Evolutionary conservation across 2,888 invertebrate species (phyloP).

Genomic region (Hanleya hanleyi): DNA sequence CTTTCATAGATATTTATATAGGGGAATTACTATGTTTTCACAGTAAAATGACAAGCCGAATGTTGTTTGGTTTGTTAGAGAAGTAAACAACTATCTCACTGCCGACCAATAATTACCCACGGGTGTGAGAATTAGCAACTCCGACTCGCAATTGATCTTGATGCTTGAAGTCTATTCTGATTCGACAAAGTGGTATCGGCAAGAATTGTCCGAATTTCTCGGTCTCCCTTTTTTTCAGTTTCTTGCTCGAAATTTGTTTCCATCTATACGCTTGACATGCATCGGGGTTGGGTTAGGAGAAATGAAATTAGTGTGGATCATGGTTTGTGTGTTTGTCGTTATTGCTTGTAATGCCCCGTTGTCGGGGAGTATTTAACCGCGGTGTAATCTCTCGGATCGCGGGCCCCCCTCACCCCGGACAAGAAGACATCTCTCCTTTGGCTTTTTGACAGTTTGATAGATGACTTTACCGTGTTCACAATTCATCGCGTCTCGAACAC

Average conservation of each 20-base stretch:
- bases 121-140: no score
- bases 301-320: constrained; percentile 10
- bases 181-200: no score
- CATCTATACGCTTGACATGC: neutral
- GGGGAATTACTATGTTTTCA: no score
- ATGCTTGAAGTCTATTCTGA: no score
- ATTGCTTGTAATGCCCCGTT: neutral
- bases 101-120: no score
- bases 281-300: neutral
- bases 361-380: constrained; percentile 5
- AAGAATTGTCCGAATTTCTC: neutral
- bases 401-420: neutral
- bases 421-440: neutral
- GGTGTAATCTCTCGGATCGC: neutral
- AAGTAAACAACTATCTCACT: no score
- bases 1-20: no score
- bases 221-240: no score
- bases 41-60: no score
- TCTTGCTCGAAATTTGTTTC: neutral
- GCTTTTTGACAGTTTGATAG: constrained; percentile 9
- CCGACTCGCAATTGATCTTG: no score
- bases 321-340: neutral
- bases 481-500: neutral
- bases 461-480: neutral
- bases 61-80: no score